These are phyloP conservation scores for Axinella damicornis DNA, from an alignment of 37 sponge, comb jelly and placozoan genomes.

Conservation along the genomic window DNA sequence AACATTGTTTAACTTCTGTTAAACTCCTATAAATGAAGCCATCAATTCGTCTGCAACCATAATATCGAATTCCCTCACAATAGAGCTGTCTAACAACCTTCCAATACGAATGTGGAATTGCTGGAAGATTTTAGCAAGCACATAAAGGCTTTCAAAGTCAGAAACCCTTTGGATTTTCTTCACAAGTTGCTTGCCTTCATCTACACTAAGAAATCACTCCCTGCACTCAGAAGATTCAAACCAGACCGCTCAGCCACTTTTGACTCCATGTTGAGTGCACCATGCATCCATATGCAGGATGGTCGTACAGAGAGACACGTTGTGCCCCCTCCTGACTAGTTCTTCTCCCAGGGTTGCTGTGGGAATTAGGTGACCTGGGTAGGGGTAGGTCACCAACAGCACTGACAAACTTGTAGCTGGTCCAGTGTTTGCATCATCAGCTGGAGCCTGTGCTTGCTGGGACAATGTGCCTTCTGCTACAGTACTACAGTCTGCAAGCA, in stretches of 20 bases:
- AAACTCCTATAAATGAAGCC: not conserved
- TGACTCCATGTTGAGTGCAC: no score
- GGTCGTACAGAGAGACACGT: constrained; percentile 5
- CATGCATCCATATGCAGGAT: not conserved
- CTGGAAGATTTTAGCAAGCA: no score
- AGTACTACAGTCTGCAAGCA: no score
- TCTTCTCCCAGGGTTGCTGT: not conserved
- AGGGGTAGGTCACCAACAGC: not conserved
- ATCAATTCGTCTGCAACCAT: not conserved
- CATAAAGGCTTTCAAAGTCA: no score
- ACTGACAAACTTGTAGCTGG: not conserved
- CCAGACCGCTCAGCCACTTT: not conserved
- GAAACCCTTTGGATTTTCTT: no score
- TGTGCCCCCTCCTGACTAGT: constrained; percentile 2
- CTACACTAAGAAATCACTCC: no score
- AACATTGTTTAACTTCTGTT: no score
- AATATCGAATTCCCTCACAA: not conserved
- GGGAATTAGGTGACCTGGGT: not conserved
- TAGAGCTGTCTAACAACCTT: not conserved
- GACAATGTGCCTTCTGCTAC: no score
- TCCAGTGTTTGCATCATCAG: no score
- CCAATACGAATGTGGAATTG: no score
- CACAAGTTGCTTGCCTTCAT: no score
- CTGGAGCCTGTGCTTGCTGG: no score
- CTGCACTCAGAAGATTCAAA: not conserved